Percentiles rank a stretch among this genome's conserved stretches.
Conservation (phyloP, 2,888 invertebrate species). For the Xylota segnis region DNA sequence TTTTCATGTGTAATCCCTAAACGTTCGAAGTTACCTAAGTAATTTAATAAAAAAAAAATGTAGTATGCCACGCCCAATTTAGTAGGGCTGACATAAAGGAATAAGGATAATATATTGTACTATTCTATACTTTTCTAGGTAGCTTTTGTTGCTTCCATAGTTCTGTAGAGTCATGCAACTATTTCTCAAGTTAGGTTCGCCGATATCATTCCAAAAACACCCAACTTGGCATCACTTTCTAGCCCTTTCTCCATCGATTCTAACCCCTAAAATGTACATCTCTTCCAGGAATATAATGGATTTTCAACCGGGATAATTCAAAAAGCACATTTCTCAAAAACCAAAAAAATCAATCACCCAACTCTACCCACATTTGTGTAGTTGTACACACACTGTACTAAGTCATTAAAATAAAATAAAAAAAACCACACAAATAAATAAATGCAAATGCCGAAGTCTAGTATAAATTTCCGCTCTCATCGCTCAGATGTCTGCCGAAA, state of each 20-base stretch:
- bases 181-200: too few relatives aligned
- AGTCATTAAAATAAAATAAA: slow-evolving; percentile 7
- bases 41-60: too few relatives aligned
- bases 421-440: slow-evolving; percentile 17
- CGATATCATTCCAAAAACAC: slow-evolving; percentile 50
- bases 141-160: too few relatives aligned
- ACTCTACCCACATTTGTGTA: not conserved
- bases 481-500: slow-evolving; percentile 66
- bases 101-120: too few relatives aligned
- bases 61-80: too few relatives aligned
- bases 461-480: slow-evolving; percentile 62
- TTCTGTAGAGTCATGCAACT: too few relatives aligned
- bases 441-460: slow-evolving; percentile 69
- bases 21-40: too few relatives aligned
- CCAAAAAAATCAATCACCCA: slow-evolving; percentile 1
- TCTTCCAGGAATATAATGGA: slow-evolving; percentile 76
- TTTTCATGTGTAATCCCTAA: too few relatives aligned
- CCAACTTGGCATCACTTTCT: slow-evolving; percentile 19
- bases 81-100: too few relatives aligned
- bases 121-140: too few relatives aligned
- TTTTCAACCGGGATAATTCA: slow-evolving; percentile 76
- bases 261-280: slow-evolving; percentile 36
- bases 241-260: not conserved
- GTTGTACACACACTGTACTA: not conserved
- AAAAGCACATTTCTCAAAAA: slow-evolving; percentile 48